Base-by-base conservation (phyloP, 2,797 vertebrate genomes). In the Chiroxiphia lanceolata region DNA sequence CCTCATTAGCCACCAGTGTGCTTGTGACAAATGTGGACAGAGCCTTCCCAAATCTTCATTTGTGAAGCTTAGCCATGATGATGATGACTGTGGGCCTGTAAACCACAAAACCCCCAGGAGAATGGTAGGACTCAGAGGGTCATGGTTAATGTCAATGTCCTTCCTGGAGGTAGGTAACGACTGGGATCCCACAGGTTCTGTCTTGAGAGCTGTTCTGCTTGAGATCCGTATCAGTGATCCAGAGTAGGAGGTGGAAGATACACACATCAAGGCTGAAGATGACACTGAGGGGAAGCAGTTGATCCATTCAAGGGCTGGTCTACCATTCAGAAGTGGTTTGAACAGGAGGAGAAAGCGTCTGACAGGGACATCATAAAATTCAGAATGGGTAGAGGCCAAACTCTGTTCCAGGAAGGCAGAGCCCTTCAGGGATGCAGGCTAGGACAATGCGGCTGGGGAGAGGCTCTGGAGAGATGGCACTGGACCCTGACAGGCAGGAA, bases 401-500 rank as follows among this genome's bases (percentile, higher is more conserved):
- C 4, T 65, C 26, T 75, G 13, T 11, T 6, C 9, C 19, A 14
- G 26, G 29, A 79, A 87, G 6, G 5, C 19, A 85, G n/a, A 60
- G 3, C 10, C 10, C 15, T 74, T 17, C 16, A 48, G 15, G 19
- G 17, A 22, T 38, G 4, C 21, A 42, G 6, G 15, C 9, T 57
- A 42, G 44, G 21, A 34, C 2, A 34, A 29, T 0, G 3, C 4
- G 10, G 4, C 7, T 33, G 23, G 27, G 8, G 5, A 64, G 25
- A 23, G 44, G 3, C 19, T 38, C 25, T 56, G 17, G 31, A 23
- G 19, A 70, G 14, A 14, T 26, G 11, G 15, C 15, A 69, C 18
- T 0, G 1, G 7, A 18, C 16, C 12, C 33, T 76, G 16, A 6
- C 1, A 1, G 9, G 7, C 22, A 82, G 11, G 0, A 2, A 64